Base-by-base conservation (phyloP, 1,140 invertebrate species). In the Rhizoglyphus robini region DNA sequence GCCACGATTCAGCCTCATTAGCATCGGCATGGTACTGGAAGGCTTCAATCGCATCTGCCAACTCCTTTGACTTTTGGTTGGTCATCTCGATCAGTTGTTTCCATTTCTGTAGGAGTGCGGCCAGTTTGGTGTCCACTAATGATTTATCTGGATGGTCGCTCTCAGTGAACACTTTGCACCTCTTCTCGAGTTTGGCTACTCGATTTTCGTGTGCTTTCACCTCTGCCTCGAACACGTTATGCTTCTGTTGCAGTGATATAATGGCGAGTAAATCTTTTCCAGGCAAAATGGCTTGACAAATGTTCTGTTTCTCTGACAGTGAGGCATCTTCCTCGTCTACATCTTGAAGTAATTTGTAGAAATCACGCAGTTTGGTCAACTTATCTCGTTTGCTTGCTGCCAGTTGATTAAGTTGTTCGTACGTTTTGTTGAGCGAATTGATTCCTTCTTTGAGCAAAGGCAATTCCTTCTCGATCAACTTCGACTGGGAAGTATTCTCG, bases 1-100 rank as follows among this genome's bases (percentile, higher is more conserved):
- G 84, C 92, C 93, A 98, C 0, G 91, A 95, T 72, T 97, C 94
- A 0, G 92, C 88, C 75, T 99, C 95, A 76, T 98, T 96, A 0
- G 92, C 93, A 78, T 98, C 94, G 1, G 90, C 86, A 73, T 70
- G 64, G 47, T 71, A 72, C 63, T 72, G 67, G 63, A 72, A 94
- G 11, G 93, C 91, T 74, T 96, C 90, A 1, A 87, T 88, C 0
- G 93, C 92, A 75, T 97, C 94, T 69, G 91, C 86, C 0, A 98
- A 76, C 72, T 94, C 88, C 69, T 87, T 88, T 62, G 87, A 84
- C 48, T 92, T 80, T 13, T 84, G 76, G n/a, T 83, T 84, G 0
- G 87, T 85, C n/a, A 94, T 76, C 67, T 92, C 86, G 60, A 88
- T 83, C 1, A 99, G 78, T 13, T 84, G 80, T 63, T 86, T 83